Base-by-base conservation (phyloP, 2,888 invertebrate genomes). In the Netelia virgata region DNA sequence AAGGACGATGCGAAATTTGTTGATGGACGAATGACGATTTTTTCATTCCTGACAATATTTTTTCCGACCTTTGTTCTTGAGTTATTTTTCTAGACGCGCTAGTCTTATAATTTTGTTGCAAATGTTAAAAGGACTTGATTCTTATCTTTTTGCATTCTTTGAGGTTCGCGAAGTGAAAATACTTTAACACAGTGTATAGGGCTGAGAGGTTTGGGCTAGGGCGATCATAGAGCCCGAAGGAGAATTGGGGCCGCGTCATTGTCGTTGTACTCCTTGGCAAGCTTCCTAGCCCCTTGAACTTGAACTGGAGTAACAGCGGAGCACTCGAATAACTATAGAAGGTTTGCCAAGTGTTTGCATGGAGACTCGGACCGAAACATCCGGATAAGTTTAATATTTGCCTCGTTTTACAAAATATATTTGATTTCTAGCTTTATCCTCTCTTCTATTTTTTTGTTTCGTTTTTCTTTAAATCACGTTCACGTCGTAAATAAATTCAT, bases 201-300 rank as follows among this genome's bases (percentile, higher is more conserved):
- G 75, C 28, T 61, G 43, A 18, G 64, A 47, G 66, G n/a, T 72
- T 79, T 64, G 36, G 59, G 74, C 57, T 76, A 57, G 64, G 66
- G 72, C n/a, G 11, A 18, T n/a, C 36, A 55, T 64, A 72, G 16
- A 47, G 63, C 70, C 68, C 57, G 43, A 53, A 64, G 47, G 73
- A 53, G 63, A 75, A 68, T 55, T 36, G 55, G 57, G 43, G 41
- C 28, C 41, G 59, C 47, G 47, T 80, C 79, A 80, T 80, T 70
- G 43, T 14, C 47, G 68, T 1, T 23, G 61, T 66, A 53, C 75
- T 75, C 70, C 57, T 83, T 83, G 83, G 83, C 83, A 83, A 83
- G 72, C 68, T 80, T 83, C 83, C 80, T 66, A 61, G 75, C 76
- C 36, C 72, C 72, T 83, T 73, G 83, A 83, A 75, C 80, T 80